phyloP scores from a whole-genome alignment of 2,888 invertebrate species.

The Panopea generosa region DNA sequence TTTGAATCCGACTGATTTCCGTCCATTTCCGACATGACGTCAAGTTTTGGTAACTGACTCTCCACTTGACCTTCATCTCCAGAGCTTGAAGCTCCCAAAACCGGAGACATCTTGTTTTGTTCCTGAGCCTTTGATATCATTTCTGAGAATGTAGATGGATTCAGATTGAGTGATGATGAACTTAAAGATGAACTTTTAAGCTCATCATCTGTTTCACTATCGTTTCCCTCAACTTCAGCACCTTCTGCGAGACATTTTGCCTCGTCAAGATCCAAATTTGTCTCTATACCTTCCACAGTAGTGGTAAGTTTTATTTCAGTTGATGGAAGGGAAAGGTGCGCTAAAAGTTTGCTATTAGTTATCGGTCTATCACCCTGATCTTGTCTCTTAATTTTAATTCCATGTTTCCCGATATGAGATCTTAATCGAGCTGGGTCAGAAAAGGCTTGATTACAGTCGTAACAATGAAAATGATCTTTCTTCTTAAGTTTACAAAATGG shows the following conservation, averaged over 20 bases:
- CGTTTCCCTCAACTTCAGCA: constrained; percentile 24
- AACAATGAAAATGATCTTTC: constrained; percentile 92
- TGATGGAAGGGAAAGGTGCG: no score
- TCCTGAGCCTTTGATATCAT: constrained; percentile 73
- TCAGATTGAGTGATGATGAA: constrained; percentile 76
- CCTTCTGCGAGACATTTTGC: constrained; percentile 50
- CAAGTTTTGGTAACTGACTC: constrained; percentile 40
- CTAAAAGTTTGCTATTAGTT: not conserved
- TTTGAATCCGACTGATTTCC: constrained; percentile 35
- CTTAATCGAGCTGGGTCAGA: constrained; percentile 90
- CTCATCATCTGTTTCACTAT: constrained; percentile 49
- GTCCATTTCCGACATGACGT: constrained; percentile 35
- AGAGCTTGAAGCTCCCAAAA: constrained; percentile 16
- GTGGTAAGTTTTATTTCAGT: no score
- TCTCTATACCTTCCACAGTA: not conserved
- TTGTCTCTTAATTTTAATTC: constrained; percentile 73
- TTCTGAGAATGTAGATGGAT: constrained; percentile 74
- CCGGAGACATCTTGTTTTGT: constrained; percentile 45
- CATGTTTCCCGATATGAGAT: constrained; percentile 90
- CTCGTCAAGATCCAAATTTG: constrained; percentile 52
- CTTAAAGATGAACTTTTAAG: constrained; percentile 38
- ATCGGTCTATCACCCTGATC: constrained; percentile 38
- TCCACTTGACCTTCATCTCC: constrained; percentile 42
- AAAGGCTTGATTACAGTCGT: constrained; percentile 92
- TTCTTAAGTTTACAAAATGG: constrained; percentile 93